A percentile compares a stretch with the other conserved stretches of the same genome.
phyloP scores from a whole-genome alignment of 1,140 invertebrate species.

The Sipha flava region DNA sequence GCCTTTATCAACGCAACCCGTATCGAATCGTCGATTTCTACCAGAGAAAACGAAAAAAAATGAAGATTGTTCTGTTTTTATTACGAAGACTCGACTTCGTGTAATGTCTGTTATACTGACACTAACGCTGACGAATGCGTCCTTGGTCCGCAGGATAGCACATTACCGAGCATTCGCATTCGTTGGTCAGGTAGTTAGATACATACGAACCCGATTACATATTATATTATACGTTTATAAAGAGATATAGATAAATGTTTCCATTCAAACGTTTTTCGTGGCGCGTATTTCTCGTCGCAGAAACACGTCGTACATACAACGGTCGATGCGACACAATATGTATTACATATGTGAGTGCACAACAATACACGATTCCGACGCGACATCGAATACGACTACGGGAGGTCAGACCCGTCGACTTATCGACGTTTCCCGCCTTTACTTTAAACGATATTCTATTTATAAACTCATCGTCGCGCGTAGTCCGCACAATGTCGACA shows the following conservation, averaged over 20 bases:
- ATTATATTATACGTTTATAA: no score
- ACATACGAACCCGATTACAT: no score
- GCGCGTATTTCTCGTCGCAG: background rate
- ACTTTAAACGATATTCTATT: background rate
- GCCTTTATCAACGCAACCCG: background rate
- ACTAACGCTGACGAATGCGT: background rate
- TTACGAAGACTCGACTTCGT: background rate
- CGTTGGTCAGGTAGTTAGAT: no score
- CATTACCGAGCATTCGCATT: background rate
- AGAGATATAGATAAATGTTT: no score
- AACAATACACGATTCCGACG: background rate
- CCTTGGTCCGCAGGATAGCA: background rate
- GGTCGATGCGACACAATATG: no score
- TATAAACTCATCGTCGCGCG: background rate
- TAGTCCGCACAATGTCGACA: no score
- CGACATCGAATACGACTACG: background rate
- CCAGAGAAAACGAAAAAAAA: background rate
- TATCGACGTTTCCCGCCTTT: background rate
- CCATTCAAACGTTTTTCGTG: background rate
- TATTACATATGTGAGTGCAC: no score
- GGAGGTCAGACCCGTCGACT: background rate
- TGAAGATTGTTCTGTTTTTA: background rate
- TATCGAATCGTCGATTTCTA: constrained; percentile 13
- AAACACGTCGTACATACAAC: background rate
- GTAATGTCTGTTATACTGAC: background rate